Percentiles rank a stretch among this genome's conserved stretches.
Conservation (phyloP, 2,888 invertebrate species). For the Sericinus montela region DNA sequence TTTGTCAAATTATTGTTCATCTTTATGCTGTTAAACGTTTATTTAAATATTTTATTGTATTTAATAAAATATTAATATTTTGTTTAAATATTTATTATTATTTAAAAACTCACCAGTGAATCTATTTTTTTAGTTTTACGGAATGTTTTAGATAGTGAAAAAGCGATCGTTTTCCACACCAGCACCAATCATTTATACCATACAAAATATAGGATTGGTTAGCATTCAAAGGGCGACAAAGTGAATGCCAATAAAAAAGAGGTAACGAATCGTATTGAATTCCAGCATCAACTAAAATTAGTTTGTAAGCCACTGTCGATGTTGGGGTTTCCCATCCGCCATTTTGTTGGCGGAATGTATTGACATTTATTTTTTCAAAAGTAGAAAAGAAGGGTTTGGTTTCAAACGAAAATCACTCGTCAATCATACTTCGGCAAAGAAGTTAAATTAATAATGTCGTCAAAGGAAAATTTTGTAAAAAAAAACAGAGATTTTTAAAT, state of each 20-base stretch:
- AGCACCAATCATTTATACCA: background rate
- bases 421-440: background rate
- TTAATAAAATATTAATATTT: too few species aligned
- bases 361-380: too few species aligned
- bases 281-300: constrained; percentile 11
- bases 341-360: constrained; percentile 1
- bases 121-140: background rate
- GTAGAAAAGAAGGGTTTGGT: too few species aligned
- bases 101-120: background rate
- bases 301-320: background rate
- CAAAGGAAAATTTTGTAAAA: too few species aligned
- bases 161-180: background rate
- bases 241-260: constrained; percentile 12
- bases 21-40: too few species aligned
- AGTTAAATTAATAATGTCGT: background rate
- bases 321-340: background rate
- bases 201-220: constrained; percentile 2
- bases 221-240: constrained; percentile 12
- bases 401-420: too few species aligned
- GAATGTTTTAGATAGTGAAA: background rate
- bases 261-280: constrained; percentile 15
- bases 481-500: too few species aligned
- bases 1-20: too few species aligned
- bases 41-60: too few species aligned
- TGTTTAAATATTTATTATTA: too few species aligned